These are phyloP conservation scores for Microtus montanus DNA, from an alignment of 2,113 vertebrate genomes.

Conservation along the genomic window DNA sequence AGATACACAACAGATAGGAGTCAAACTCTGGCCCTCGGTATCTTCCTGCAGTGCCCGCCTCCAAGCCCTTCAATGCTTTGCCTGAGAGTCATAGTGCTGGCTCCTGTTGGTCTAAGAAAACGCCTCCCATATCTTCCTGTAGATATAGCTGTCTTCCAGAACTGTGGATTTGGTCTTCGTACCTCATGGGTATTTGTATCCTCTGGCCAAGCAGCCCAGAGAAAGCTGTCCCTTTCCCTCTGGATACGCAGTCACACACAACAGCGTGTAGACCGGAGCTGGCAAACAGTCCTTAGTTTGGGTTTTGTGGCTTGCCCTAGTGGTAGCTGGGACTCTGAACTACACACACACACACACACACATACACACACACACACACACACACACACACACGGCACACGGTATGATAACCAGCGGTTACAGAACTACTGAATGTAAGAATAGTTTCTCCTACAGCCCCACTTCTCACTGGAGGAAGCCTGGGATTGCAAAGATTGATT, in stretches of 20 bases:
- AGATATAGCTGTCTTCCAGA: background rate
- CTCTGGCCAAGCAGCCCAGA: background rate
- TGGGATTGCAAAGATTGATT: background rate
- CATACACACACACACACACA: too few species aligned
- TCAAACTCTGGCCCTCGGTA: background rate
- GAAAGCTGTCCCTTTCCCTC: background rate
- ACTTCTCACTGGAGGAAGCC: background rate
- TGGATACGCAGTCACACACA: background rate
- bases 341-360: too few species aligned
- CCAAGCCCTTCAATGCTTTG: background rate
- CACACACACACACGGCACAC: too few species aligned
- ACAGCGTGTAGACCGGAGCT: background rate
- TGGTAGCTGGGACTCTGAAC: background rate
- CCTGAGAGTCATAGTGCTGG: background rate
- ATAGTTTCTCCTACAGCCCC: background rate
- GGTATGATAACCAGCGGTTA: background rate
- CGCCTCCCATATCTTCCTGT: background rate
- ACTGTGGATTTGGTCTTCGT: background rate
- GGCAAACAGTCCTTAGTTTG: background rate
- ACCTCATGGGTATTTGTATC: background rate
- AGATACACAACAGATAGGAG: background rate
- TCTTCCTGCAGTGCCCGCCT: background rate
- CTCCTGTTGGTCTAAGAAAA: background rate
- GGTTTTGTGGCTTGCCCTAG: background rate
- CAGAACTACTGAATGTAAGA: background rate